Evolutionary conservation across 2,888 invertebrate species (phyloP).

Genomic region (Caenorhabditis becei): DNA sequence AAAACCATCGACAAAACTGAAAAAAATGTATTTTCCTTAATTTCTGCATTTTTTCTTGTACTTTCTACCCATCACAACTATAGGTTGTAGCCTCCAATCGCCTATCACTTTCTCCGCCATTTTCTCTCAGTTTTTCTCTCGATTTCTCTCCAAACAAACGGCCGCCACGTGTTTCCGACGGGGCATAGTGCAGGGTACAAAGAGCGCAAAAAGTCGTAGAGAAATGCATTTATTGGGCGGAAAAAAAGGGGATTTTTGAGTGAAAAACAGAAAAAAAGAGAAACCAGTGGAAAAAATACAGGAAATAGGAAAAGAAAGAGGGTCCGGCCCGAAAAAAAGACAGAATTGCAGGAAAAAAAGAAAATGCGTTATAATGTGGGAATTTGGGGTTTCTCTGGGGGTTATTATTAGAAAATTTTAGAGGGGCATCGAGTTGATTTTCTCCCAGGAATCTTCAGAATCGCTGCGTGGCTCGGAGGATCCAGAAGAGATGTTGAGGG

Average conservation of each 20-base stretch:
- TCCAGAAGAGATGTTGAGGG: constrained; percentile 21
- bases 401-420: not conserved
- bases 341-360: not conserved
- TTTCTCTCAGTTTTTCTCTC: constrained; percentile 6
- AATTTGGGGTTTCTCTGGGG: not conserved
- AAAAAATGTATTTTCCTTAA: not conserved
- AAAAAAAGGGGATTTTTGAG: not conserved
- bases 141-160: not conserved
- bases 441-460: constrained; percentile 43
- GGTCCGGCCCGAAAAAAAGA: constrained; percentile 8
- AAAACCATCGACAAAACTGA: too few species aligned
- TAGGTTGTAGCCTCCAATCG: not conserved
- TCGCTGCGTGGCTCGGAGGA: not conserved
- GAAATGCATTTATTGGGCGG: constrained; percentile 4
- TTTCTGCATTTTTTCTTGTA: not conserved
- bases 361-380: not conserved
- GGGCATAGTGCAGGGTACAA: constrained; percentile 17
- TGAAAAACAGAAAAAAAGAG: not conserved
- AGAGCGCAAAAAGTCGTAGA: constrained; percentile 1
- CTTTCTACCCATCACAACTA: too few species aligned
- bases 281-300: constrained; percentile 13
- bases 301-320: not conserved
- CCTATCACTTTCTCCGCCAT: not conserved
- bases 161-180: constrained; percentile 9
- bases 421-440: constrained; percentile 1